A percentile compares a stretch with the other conserved stretches of the same genome.
Conservation (phyloP, 2,888 invertebrate species). For the Ashinkailepas kermadecensis region DNA sequence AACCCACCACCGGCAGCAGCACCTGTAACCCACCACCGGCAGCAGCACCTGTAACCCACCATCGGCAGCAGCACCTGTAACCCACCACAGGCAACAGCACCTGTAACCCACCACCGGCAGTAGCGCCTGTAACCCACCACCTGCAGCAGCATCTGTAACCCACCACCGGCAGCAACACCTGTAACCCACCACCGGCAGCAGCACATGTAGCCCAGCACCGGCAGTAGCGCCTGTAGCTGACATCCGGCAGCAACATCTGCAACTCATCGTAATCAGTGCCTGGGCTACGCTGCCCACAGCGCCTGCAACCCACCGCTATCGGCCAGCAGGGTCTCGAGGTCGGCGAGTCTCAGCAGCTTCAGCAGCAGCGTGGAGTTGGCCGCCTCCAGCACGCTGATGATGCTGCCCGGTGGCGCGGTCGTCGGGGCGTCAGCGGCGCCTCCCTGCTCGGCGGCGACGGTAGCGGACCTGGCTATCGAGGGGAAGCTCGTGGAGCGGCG, state of each 20-base stretch:
- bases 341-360: not conserved
- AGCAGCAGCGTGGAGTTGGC: not conserved
- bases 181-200: not conserved
- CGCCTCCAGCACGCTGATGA: not conserved
- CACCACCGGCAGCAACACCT: not conserved
- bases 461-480: no score
- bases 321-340: not conserved
- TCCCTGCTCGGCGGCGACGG: no score
- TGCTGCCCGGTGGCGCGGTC: not conserved
- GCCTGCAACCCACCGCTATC: not conserved
- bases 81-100: no score
- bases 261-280: not conserved
- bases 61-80: no score
- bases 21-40: not conserved
- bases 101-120: no score
- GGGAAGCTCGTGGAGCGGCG: no score
- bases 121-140: not conserved
- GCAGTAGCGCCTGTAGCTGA: no score
- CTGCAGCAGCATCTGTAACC: not conserved
- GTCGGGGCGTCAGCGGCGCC: no score
- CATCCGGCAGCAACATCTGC: no score
- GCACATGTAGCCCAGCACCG: no score
- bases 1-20: no score
- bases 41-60: not conserved
- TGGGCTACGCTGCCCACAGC: not conserved